These are phyloP conservation scores for Myotis myotis DNA, from an alignment of 2,797 vertebrate genomes.

Conservation along the genomic window DNA sequence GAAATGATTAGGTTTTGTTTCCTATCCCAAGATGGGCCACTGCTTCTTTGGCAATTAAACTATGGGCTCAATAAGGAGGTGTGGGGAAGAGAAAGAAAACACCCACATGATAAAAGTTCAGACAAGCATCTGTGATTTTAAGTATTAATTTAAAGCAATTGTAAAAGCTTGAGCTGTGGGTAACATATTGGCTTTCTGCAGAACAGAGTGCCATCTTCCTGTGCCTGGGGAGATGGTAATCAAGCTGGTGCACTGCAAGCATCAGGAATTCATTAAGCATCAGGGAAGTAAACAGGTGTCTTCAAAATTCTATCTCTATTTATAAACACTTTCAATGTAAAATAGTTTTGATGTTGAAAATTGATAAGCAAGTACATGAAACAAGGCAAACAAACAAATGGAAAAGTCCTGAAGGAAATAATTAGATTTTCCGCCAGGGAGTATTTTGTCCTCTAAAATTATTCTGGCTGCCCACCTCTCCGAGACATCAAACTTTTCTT, in stretches of 20 bases:
- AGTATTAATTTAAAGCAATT: constrained; percentile 43
- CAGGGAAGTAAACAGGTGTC: not conserved
- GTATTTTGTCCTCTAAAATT: constrained; percentile 1
- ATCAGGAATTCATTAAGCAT: constrained; percentile 10
- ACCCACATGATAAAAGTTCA: not conserved
- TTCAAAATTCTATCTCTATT: not conserved
- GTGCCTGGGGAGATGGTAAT: not conserved
- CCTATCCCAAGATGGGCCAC: not conserved
- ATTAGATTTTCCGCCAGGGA: not conserved
- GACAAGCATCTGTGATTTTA: constrained; percentile 24
- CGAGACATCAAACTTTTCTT: not conserved
- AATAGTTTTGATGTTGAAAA: constrained; percentile 34
- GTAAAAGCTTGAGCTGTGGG: not conserved
- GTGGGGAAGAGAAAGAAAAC: too few relatives aligned
- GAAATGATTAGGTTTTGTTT: constrained; percentile 16
- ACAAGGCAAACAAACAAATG: not conserved
- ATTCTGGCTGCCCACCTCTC: not conserved
- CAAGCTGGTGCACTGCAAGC: not conserved
- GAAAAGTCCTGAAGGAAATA: not conserved
- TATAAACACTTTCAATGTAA: constrained; percentile 17
- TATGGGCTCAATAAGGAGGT: not conserved
- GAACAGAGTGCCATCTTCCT: not conserved
- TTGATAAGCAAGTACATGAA: constrained; percentile 11
- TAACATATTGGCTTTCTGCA: not conserved
- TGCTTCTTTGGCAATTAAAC: constrained; percentile 28